Evolutionary conservation across 2,797 vertebrate species (phyloP).

Genomic region (Chiloscyllium punctatum): DNA sequence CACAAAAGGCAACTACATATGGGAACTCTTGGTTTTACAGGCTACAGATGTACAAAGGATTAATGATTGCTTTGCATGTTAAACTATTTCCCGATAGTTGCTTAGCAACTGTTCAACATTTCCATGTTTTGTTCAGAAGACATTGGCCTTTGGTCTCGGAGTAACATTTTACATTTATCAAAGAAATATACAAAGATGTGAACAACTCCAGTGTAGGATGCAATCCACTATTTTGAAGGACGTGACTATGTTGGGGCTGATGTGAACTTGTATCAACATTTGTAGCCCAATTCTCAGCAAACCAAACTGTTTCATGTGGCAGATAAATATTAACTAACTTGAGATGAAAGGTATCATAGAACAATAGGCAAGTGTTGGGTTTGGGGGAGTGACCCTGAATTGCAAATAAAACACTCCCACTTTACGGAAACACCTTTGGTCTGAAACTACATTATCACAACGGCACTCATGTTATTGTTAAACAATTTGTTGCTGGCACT

Average conservation of each 20-base stretch:
- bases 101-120: not conserved
- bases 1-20: not conserved
- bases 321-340: not conserved
- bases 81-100: not conserved
- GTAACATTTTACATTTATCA: not conserved
- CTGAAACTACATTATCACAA: not conserved
- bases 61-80: not conserved
- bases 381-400: not conserved
- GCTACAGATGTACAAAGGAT: not conserved
- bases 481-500: not conserved
- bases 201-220: not conserved
- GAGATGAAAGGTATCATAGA: not conserved
- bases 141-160: not conserved
- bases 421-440: conserved; percentile 2
- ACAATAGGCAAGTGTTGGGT: not conserved
- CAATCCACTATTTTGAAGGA: not conserved
- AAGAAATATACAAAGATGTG: not conserved
- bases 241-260: not conserved
- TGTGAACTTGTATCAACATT: not conserved
- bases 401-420: not conserved
- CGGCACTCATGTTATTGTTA: not conserved
- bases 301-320: not conserved
- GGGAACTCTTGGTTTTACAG: not conserved
- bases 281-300: not conserved
- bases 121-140: not conserved